phyloP scores from a whole-genome alignment of 2,888 invertebrate genomes.

The Strigamia crassipes region DNA sequence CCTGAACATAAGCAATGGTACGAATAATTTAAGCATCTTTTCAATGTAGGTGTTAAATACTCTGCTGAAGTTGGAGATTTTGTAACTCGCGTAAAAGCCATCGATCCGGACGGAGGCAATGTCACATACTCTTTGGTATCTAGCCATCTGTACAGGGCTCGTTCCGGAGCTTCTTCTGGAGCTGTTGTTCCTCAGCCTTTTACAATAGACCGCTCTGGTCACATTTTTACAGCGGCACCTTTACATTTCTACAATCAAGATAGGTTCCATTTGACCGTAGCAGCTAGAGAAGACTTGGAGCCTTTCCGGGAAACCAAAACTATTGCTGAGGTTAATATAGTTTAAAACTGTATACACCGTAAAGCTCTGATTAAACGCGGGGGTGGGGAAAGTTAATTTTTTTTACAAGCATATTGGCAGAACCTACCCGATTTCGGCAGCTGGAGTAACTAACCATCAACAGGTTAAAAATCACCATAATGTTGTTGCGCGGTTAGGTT shows the following conservation, averaged over 20 bases:
- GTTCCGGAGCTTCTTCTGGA: constrained; percentile 61
- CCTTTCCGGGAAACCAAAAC: constrained; percentile 78
- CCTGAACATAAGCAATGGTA: too few relatives aligned
- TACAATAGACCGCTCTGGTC: constrained; percentile 73
- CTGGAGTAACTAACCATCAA: too few relatives aligned
- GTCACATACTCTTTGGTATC: constrained; percentile 53
- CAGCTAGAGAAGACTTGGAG: constrained; percentile 78
- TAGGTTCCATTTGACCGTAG: constrained; percentile 79
- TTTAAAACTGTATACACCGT: too few relatives aligned
- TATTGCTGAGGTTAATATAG: constrained; percentile 66
- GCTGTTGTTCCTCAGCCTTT: constrained; percentile 90
- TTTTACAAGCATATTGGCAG: too few relatives aligned
- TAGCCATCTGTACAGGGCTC: constrained; percentile 52
- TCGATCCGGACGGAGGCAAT: constrained; percentile 53
- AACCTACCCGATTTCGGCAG: too few relatives aligned
- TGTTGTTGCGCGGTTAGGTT: too few relatives aligned
- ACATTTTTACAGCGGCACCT: constrained; percentile 75
- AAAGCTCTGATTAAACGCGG: too few relatives aligned
- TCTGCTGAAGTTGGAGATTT: constrained; percentile 55
- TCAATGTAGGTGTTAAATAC: constrained; percentile 57
- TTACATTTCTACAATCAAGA: constrained; percentile 90
- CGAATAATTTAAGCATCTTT: too few relatives aligned
- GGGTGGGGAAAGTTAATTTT: too few relatives aligned
- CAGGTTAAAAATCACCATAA: too few relatives aligned
- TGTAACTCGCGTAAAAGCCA: constrained; percentile 53